Conservation (phyloP, 2,113 vertebrate species). For the Onychorhynchus coronatus region DNA sequence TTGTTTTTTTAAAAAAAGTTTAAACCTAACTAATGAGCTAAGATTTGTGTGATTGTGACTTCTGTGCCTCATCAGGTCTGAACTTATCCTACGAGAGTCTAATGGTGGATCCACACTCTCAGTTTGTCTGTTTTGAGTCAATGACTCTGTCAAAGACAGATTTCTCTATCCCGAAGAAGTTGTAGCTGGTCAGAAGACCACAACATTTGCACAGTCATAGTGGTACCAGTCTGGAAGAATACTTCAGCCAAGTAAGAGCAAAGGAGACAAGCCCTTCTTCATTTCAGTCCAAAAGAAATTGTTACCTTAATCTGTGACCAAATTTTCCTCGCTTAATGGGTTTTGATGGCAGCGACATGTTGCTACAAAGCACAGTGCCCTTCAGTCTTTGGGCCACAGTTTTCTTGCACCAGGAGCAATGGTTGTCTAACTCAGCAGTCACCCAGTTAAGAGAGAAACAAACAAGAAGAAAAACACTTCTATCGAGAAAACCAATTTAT, state of each 20-base stretch:
- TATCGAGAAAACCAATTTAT: neutral
- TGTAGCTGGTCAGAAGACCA: neutral
- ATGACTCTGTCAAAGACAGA: neutral
- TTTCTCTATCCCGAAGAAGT: neutral
- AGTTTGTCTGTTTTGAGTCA: neutral
- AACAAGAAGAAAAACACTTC: neutral
- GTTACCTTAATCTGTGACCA: neutral
- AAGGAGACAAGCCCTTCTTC: neutral
- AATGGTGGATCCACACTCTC: neutral
- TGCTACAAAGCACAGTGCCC: neutral
- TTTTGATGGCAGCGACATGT: neutral
- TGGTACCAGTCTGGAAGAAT: neutral
- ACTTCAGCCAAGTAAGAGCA: neutral
- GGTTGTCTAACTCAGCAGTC: neutral
- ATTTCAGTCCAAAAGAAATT: neutral
- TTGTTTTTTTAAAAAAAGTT: neutral
- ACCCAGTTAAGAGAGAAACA: neutral
- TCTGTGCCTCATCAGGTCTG: neutral
- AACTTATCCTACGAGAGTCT: neutral
- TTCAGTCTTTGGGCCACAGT: neutral
- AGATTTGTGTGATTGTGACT: neutral
- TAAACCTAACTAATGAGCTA: neutral
- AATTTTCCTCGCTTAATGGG: neutral
- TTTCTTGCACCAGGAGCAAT: neutral
- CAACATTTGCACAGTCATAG: neutral